Evolutionary conservation across 1,140 invertebrate species (phyloP).

Genomic region (Holotrichia oblita): DNA sequence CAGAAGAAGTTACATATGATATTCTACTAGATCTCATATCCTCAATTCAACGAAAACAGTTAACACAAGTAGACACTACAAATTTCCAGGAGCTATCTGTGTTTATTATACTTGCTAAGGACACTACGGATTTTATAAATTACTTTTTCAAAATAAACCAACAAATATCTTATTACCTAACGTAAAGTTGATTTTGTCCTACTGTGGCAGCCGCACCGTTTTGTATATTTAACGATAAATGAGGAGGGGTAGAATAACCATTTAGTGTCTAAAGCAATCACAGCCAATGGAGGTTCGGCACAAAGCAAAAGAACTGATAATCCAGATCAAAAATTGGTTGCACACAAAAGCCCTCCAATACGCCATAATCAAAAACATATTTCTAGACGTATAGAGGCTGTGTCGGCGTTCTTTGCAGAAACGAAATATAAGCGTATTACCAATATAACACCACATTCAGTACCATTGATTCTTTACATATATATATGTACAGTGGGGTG

Average conservation of each 20-base stretch:
- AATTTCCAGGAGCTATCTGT: no score
- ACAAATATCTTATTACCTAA: background rate
- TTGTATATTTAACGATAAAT: background rate
- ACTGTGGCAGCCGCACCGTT: background rate
- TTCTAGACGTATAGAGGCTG: background rate
- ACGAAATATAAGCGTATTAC: background rate
- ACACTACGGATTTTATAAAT: background rate
- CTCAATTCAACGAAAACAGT: no score
- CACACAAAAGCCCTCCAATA: constrained; percentile 25
- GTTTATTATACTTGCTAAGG: no score
- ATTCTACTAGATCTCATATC: no score
- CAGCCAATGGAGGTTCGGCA: background rate
- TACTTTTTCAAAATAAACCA: background rate
- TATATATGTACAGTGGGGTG: no score
- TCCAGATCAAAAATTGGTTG: constrained; percentile 27
- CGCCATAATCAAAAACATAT: constrained; percentile 28
- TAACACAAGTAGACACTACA: no score
- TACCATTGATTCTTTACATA: no score
- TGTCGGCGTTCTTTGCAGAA: background rate
- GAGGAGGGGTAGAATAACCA: background rate
- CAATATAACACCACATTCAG: background rate
- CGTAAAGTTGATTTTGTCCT: background rate
- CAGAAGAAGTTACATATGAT: background rate
- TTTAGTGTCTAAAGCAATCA: background rate
- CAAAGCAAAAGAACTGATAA: constrained; percentile 31